phyloP scores from a whole-genome alignment of 2,797 vertebrate species.

The Eptatretus atami region DNA sequence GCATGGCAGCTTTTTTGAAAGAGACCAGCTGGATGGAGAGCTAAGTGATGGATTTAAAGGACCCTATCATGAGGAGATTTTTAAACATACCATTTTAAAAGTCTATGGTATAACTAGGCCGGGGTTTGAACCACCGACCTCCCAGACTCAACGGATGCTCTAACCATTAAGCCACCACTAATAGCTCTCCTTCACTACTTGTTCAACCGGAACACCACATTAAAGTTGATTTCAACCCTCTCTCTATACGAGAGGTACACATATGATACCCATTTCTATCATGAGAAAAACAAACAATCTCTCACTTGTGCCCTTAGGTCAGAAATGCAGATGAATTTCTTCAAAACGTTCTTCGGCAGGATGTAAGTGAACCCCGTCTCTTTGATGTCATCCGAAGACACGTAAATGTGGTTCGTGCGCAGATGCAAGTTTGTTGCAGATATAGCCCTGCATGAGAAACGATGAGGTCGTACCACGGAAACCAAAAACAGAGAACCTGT shows the following conservation, averaged over 20 bases:
- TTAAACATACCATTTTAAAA: too few species aligned
- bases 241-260: background rate
- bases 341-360: constrained; percentile 85
- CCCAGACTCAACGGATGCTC: too few species aligned
- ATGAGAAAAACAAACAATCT: too few species aligned
- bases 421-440: constrained; percentile 93
- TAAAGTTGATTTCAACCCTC: background rate
- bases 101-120: too few species aligned
- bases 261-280: too few species aligned
- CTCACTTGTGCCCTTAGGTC: constrained; percentile 69
- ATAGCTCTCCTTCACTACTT: too few species aligned
- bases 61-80: too few species aligned
- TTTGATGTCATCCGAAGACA: constrained; percentile 94
- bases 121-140: too few species aligned
- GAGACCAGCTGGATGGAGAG: too few species aligned
- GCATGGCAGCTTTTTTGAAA: too few species aligned
- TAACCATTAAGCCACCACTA: too few species aligned
- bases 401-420: constrained; percentile 92
- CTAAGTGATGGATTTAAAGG: too few species aligned
- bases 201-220: background rate
- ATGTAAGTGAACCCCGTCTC: constrained; percentile 97
- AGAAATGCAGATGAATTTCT: constrained; percentile 98
- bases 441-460: constrained; percentile 35
- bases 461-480: constrained; percentile 3
- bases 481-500: background rate